These are phyloP conservation scores for Cremastinae sp. DNA, from an alignment of 2,888 invertebrate genomes.

Conservation along the genomic window DNA sequence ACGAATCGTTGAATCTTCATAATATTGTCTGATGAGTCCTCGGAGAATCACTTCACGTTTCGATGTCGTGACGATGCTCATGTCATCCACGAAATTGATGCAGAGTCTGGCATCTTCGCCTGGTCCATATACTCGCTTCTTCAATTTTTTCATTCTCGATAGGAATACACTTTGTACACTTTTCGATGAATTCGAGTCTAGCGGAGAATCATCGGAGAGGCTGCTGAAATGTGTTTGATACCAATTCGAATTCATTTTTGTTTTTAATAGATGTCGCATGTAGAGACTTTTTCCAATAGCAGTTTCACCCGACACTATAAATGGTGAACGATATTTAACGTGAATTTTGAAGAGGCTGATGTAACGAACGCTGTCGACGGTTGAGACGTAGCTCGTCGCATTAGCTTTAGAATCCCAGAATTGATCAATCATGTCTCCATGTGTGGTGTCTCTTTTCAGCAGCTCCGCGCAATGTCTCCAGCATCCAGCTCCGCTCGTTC, in stretches of 20 bases:
- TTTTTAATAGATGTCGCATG: conserved; percentile 80
- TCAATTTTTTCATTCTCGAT: conserved; percentile 81
- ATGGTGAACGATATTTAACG: conserved; percentile 81
- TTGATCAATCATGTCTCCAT: conserved; percentile 63
- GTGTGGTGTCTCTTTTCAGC: conserved; percentile 79
- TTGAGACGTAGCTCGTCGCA: conserved; percentile 81
- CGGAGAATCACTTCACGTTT: conserved; percentile 72
- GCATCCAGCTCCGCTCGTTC: conserved; percentile 81
- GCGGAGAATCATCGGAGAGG: conserved; percentile 74
- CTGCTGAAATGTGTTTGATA: conserved; percentile 82
- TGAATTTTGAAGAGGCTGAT: conserved; percentile 82
- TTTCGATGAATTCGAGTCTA: conserved; percentile 61
- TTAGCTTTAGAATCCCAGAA: conserved; percentile 31
- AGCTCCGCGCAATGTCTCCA: conserved; percentile 84
- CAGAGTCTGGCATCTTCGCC: conserved; percentile 81
- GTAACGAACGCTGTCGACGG: conserved; percentile 83
- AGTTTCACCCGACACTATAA: conserved; percentile 83
- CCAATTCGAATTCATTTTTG: conserved; percentile 51
- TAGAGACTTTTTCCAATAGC: conserved; percentile 85
- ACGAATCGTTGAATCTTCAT: conserved; percentile 80
- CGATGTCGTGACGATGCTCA: conserved; percentile 82
- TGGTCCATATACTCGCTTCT: conserved; percentile 83
- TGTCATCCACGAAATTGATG: conserved; percentile 85
- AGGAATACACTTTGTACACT: conserved; percentile 81
- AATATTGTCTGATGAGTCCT: conserved; percentile 84